Base-by-base conservation (phyloP, 1,140 invertebrate genomes). In the Zaprionus ornatus region DNA sequence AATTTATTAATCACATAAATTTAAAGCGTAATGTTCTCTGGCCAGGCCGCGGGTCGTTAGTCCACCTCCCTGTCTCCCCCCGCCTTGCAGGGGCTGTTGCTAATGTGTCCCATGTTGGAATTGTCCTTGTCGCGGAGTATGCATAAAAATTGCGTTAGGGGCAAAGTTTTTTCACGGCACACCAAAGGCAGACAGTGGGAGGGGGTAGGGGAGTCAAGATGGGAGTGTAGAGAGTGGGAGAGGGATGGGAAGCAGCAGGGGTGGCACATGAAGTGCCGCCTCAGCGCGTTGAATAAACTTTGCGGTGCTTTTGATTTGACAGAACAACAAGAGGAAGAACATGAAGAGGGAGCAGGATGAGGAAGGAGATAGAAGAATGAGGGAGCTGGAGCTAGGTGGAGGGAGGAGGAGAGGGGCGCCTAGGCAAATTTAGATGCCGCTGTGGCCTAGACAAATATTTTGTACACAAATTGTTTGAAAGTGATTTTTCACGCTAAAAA, bases 1-100 rank as follows among this genome's bases (percentile, higher is more conserved):
- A 88, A 88, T 88, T 88, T 88, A 88, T 88, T 88, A 88, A 88
- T 88, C 85, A 90, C 85, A 88, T 88, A 88, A 88, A 88, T 90
- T 88, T 90, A 76, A 79, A 84, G 74, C 85, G 83, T 90, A 88
- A 88, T 88, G 85, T 85, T 69, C 63, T 72, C 64, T 73, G 62
- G 71, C 60, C 32, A 68, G 60, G 65, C 69, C 57, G 57, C 69
- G 69, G 57, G 69, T 77, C 84, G 68, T 73, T 77, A 78, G 80
- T 77, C 77, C 77, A 64, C 9, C 27, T 4, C 63, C 37, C 32
- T 23, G 15, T 1, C 37, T 17, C 32, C 40, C 13, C 23, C 3
- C 32, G 7, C 50, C 71, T 66, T 59, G 50, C 74, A 45, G 40
- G 54, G 40, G 45, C 68, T 55, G 62, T 60, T 82, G 85, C 77